Evolutionary conservation across 1,140 invertebrate species (phyloP).

Genomic region (Drosophila sechellia): DNA sequence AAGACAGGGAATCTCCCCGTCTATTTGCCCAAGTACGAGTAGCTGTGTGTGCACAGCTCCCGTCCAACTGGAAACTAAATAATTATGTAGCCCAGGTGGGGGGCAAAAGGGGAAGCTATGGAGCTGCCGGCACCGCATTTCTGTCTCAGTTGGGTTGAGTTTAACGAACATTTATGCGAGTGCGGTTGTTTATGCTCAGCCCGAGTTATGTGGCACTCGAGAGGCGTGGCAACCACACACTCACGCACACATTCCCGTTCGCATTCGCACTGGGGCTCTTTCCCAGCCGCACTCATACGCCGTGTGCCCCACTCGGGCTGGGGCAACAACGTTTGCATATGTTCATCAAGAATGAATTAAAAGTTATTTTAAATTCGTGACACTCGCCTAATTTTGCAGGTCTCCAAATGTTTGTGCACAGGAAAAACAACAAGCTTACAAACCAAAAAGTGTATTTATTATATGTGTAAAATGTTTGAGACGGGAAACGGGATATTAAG

Average conservation of each 20-base stretch:
- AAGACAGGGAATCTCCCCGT: conserved; percentile 39
- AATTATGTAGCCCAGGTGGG: conserved; percentile 69
- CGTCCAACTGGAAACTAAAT: conserved; percentile 77
- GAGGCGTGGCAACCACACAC: conserved; percentile 62
- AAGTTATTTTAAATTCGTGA: conserved; percentile 84
- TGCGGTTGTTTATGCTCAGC: conserved; percentile 79
- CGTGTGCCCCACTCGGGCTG: conserved; percentile 52
- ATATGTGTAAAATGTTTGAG: too few relatives aligned
- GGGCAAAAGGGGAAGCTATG: not conserved
- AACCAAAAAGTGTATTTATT: too few relatives aligned
- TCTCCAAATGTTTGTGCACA: conserved; percentile 37
- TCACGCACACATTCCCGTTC: conserved; percentile 1
- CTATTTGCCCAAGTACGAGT: conserved; percentile 31
- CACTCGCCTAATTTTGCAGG: conserved; percentile 79
- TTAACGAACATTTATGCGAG: conserved; percentile 80
- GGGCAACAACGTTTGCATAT: conserved; percentile 39
- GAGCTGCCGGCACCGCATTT: conserved; percentile 1
- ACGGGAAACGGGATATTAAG: too few relatives aligned
- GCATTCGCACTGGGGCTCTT: conserved; percentile 52
- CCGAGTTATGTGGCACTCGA: conserved; percentile 75
- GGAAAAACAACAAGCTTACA: not conserved
- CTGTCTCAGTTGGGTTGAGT: conserved; percentile 40
- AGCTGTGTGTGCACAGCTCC: conserved; percentile 44
- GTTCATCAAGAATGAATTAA: conserved; percentile 83
- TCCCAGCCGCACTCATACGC: conserved; percentile 71